Conservation (phyloP, 2,113 vertebrate genomes). For the Larimichthys polyactis region DNA sequence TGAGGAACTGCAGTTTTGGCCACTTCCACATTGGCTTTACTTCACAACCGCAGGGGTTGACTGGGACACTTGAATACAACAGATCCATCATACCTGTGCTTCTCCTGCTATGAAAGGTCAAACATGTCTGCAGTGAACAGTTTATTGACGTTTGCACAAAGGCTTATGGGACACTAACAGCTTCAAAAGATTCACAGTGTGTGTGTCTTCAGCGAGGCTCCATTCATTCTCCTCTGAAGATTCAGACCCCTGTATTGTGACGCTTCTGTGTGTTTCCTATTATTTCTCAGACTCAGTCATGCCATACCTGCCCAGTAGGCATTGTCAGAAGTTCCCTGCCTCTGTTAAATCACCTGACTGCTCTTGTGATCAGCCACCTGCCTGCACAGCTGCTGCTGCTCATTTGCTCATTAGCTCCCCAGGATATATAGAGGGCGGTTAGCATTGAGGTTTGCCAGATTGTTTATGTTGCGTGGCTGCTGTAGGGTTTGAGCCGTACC, state of each 20-base stretch:
- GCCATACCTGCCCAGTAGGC: constrained; percentile 43
- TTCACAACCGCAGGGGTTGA: no score
- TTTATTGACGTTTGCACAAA: background rate
- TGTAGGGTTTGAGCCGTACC: background rate
- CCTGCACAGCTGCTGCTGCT: constrained; percentile 67
- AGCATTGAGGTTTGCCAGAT: constrained; percentile 4
- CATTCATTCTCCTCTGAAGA: background rate
- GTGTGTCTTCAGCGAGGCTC: background rate
- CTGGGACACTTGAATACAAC: no score
- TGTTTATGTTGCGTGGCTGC: constrained; percentile 33
- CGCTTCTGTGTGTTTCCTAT: constrained; percentile 1
- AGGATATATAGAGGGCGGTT: constrained; percentile 45
- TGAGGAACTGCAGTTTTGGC: no score
- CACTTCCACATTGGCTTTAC: no score
- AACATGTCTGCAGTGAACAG: no score
- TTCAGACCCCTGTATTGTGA: background rate
- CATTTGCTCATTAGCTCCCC: constrained; percentile 52
- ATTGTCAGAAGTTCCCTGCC: constrained; percentile 32
- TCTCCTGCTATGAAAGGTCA: no score
- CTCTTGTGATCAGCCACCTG: constrained; percentile 70
- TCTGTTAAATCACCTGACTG: constrained; percentile 55
- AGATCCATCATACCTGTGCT: no score
- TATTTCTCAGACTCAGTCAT: constrained; percentile 32
- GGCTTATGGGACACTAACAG: background rate
- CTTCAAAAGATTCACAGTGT: background rate